Base-by-base conservation (phyloP, 2,113 vertebrate species). In the Meriones unguiculatus region DNA sequence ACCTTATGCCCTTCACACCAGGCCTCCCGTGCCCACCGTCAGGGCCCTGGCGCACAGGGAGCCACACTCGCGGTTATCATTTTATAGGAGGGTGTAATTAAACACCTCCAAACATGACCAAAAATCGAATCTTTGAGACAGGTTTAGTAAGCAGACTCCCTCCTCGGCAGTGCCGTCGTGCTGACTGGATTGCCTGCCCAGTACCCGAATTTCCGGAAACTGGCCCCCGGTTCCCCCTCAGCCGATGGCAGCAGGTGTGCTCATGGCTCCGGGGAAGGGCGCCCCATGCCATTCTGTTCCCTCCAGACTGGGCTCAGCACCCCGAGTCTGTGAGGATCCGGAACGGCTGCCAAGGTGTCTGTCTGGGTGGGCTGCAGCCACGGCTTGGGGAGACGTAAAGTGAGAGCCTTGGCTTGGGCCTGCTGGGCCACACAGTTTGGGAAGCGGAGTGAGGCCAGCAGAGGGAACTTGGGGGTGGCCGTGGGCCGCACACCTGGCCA, bases 111-210 rank as follows among this genome's bases (percentile, higher is more conserved):
- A 87, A n/a, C 82, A 93, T 77, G 72, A 90, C 76, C 81, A 18
- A 65, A 86, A 78, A 93, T 94, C 32, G 28, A 72, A 94, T 96
- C 91, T 97, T 54, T 30, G 89, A 91, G 91, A 64, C 73, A 95
- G 69, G 97, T 94, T 91, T 52, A 97, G 87, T 95, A 92, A 97
- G 73, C 59, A 52, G 67, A 90, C 81, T 94, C 81, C 70, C 69
- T 94, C 72, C 92, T 77, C 87, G 85, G 52, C 30, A 24, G 59
- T 1, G 1, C 22, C 30, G 87, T 91, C 62, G 77, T 64, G 0
- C 41, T 96, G 67, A 87, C 90, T 72, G 64, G 46, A 85, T 91
- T 96, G 73, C 84, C 50, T 82, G n/a, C 24, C 89, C 75, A n/a
- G 94, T 82, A 93, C 69, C n/a, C 25, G 3, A 67, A 17, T 85